Base-by-base conservation (phyloP, 2,797 vertebrate genomes). In the Eospalax fontanierii region DNA sequence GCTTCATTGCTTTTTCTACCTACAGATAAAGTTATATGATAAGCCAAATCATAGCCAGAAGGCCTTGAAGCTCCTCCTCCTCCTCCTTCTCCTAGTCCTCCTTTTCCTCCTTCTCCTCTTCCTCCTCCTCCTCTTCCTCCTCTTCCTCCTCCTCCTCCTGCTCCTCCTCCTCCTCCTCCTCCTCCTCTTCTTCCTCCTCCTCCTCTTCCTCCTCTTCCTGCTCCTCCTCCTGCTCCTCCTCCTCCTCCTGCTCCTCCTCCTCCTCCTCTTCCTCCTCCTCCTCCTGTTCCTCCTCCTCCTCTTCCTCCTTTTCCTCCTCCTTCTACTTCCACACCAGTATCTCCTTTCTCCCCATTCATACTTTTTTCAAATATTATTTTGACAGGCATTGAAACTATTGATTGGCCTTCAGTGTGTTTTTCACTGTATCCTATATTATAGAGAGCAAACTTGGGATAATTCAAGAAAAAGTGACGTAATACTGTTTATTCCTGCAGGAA, bases 21-120 rank as follows among this genome's bases (percentile, higher is more conserved):
- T 59, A 73, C n/a, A 63, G 87, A 89, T 73, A 78, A 96, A 96
- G 82, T 90, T 87, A 90, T 79, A 73, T 83, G 73, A 33, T 87
- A 92, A 90, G 76, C 43, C 76, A 90, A 94, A 87, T 83, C 82
- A 83, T 78, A 92, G 76, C 65, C 87, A 82, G 75, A 78, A 65
- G 8, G 24, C 87, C 63, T 91, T 78, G 61, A 24, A n/a, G 30
- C 50, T 54, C 50, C 12, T 54, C 50, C 50, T 54, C 50, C 50
- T 54, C 50, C 14, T 54, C 14, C 50, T 54, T 12, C 50, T 54
- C 12, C 50, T 54, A 2, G 9, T 54, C 50, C 50, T 54, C 50
- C 50, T 54, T 12, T 12, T 54, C 14, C 50, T 15, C 14, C 50
- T 15, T 14, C 50, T 54, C 14, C 50, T 15, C 14, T 12, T 15